Percentiles rank a stretch among this genome's conserved stretches.
These are phyloP conservation scores for Pterophyllum scalare DNA, from an alignment of 2,113 vertebrate species.

Conservation along the genomic window DNA sequence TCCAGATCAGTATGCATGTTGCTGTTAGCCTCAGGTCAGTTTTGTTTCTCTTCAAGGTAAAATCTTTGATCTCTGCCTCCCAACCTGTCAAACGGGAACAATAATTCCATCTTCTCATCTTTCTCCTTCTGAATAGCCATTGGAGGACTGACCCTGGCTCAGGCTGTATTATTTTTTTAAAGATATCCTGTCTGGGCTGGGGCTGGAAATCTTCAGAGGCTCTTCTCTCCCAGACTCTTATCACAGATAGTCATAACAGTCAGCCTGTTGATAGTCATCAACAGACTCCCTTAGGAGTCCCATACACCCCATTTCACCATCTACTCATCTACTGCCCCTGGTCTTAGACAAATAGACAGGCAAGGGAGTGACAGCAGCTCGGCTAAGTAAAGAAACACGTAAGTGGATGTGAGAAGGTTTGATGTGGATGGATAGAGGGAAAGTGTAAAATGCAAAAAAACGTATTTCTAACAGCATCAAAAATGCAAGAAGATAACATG, in stretches of 20 bases:
- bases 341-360: constrained; percentile 79
- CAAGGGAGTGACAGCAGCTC: constrained; percentile 37
- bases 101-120: constrained; percentile 33
- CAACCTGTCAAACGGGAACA: constrained; percentile 10
- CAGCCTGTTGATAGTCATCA: constrained; percentile 79
- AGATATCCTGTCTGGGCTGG: constrained; percentile 72
- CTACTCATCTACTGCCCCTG: constrained; percentile 69
- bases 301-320: constrained; percentile 47
- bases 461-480: constrained; percentile 2
- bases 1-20: background rate
- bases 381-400: constrained; percentile 40
- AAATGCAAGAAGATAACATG: background rate
- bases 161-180: constrained; percentile 52
- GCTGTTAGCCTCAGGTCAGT: constrained; percentile 6
- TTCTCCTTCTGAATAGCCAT: constrained; percentile 18
- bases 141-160: constrained; percentile 25
- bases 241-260: constrained; percentile 83
- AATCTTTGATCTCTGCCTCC: constrained; percentile 24
- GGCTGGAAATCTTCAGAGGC: constrained; percentile 61
- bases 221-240: constrained; percentile 76
- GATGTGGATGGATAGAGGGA: constrained; percentile 6
- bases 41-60: constrained; percentile 28
- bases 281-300: constrained; percentile 76
- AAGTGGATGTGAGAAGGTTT: background rate
- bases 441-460: constrained; percentile 1